phyloP scores from a whole-genome alignment of 2,113 vertebrate species.

The Terrapene triunguis region DNA sequence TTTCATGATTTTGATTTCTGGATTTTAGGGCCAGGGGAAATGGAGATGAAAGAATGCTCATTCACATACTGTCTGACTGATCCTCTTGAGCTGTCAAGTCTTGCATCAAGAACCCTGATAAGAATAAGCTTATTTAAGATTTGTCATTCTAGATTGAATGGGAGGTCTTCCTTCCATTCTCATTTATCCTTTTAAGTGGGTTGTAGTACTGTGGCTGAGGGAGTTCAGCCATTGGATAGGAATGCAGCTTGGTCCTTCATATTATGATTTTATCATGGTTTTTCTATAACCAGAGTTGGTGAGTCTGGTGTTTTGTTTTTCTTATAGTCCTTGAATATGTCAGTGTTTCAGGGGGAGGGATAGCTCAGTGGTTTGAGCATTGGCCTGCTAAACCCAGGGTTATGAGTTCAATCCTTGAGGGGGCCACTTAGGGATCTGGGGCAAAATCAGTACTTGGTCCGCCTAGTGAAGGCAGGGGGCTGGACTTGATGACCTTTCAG shows the following conservation, averaged over 20 bases:
- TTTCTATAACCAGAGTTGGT: not conserved
- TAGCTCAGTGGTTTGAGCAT: too few species aligned
- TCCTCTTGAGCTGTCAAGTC: not conserved
- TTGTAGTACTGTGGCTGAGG: not conserved
- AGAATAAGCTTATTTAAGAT: not conserved
- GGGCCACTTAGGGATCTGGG: too few species aligned
- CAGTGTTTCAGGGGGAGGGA: not conserved
- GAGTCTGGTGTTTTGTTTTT: not conserved
- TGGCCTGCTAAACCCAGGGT: too few species aligned
- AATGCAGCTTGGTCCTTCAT: not conserved
- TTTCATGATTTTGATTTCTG: slow-evolving; percentile 44
- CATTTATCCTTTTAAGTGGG: not conserved
- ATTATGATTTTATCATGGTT: not conserved
- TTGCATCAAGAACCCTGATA: not conserved
- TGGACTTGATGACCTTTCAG: too few species aligned
- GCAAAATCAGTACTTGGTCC: too few species aligned
- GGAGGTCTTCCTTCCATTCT: not conserved
- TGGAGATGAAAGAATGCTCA: not conserved
- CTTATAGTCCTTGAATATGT: not conserved
- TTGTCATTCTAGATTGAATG: not conserved
- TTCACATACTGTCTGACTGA: not conserved
- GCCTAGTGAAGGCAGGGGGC: too few species aligned
- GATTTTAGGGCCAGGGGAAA: not conserved
- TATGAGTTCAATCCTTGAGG: too few species aligned
- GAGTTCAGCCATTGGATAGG: not conserved